A percentile compares a stretch with the other conserved stretches of the same genome.
Conservation (phyloP, 2,888 invertebrate species). For the Nomada lathburiana region DNA sequence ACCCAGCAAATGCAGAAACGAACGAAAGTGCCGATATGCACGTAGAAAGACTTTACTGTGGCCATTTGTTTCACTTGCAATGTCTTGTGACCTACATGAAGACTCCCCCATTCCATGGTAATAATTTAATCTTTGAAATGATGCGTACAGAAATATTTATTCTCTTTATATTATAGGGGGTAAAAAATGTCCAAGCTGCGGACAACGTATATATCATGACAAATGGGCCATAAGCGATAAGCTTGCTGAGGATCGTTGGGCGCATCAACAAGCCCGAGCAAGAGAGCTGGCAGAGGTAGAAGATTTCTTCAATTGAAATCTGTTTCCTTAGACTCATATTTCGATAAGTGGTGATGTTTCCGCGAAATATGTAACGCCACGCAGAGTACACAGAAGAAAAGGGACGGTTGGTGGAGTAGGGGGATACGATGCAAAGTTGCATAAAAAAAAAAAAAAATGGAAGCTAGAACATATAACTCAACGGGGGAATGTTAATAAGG, state of each 20-base stretch:
- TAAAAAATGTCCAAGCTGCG: conserved; percentile 89
- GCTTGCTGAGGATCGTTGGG: conserved; percentile 91
- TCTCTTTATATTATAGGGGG: conserved; percentile 85
- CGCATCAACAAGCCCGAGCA: conserved; percentile 90
- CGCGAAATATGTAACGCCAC: not conserved
- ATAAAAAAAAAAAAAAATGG: conserved; percentile 4
- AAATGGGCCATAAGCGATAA: conserved; percentile 90
- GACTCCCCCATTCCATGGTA: conserved; percentile 89
- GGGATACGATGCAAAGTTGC: not conserved
- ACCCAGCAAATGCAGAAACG: conserved; percentile 85
- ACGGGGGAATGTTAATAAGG: conserved; percentile 25
- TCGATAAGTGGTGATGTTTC: not conserved
- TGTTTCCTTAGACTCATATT: conserved; percentile 9
- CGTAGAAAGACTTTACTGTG: conserved; percentile 90
- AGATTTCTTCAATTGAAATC: conserved; percentile 87
- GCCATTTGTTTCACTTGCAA: conserved; percentile 89
- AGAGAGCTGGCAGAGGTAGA: conserved; percentile 91
- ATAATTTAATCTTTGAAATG: not conserved
- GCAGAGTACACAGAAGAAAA: not conserved
- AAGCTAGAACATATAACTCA: not conserved
- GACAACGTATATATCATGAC: conserved; percentile 89
- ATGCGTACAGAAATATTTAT: not conserved
- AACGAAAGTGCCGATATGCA: conserved; percentile 87
- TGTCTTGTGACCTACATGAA: conserved; percentile 89
- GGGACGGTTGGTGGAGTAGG: not conserved